phyloP scores from a whole-genome alignment of 2,888 invertebrate genomes.

The Parnassius orleans region DNA sequence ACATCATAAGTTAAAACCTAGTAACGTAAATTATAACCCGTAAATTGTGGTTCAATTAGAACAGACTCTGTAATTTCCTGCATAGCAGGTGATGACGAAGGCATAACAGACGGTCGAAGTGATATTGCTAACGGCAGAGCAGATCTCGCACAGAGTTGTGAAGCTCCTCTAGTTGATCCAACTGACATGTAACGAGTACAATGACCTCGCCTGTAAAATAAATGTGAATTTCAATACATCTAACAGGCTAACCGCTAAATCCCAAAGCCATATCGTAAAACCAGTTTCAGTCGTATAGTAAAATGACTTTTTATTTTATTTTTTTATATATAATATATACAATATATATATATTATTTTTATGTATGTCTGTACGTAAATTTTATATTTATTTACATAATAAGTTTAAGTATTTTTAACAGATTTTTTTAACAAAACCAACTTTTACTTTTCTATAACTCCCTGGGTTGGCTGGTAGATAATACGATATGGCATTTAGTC shows the following conservation, averaged over 20 bases:
- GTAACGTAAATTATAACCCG: conserved; percentile 57
- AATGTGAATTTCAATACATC: no score
- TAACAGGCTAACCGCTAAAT: no score
- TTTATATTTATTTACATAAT: neutral
- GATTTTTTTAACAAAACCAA: neutral
- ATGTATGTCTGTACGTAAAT: no score
- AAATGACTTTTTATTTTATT: neutral
- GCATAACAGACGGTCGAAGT: conserved; percentile 82
- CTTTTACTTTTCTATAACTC: neutral
- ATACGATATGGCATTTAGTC: no score
- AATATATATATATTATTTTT: no score
- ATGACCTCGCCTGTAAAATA: conserved; percentile 82
- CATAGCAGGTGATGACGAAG: conserved; percentile 46
- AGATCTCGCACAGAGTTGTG: conserved; percentile 86
- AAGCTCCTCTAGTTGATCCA: conserved; percentile 85
- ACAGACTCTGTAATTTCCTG: conserved; percentile 64
- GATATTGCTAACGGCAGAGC: conserved; percentile 88
- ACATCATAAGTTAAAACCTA: conserved; percentile 29
- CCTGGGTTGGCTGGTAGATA: no score
- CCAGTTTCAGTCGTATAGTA: conserved; percentile 4
- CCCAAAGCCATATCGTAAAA: conserved; percentile 5
- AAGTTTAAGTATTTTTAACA: neutral
- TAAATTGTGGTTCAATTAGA: conserved; percentile 55
- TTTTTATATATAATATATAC: neutral
- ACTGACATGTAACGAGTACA: conserved; percentile 86